Evolutionary conservation across 2,888 invertebrate species (phyloP).

Genomic region (Caenorhabditis doughertyi): DNA sequence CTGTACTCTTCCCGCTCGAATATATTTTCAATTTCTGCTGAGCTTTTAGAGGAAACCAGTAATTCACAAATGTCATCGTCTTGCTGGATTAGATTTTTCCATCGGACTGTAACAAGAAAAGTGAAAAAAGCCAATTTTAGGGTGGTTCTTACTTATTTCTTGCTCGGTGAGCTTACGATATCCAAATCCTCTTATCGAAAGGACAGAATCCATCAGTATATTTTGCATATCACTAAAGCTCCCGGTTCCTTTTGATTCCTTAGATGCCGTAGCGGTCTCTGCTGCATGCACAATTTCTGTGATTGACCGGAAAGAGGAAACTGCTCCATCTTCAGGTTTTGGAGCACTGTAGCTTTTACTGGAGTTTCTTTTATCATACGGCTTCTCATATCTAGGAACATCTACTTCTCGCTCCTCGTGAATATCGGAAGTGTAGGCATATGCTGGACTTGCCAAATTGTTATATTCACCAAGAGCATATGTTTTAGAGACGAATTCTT

Average conservation of each 20-base stretch:
- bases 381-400: conserved; percentile 22
- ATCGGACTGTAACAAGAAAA: conserved; percentile 64
- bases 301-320: conserved; percentile 78
- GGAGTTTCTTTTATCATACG: conserved; percentile 16
- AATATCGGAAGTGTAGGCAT: conserved; percentile 47
- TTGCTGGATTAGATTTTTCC: conserved; percentile 68
- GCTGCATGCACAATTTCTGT: conserved; percentile 81
- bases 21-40: conserved; percentile 67
- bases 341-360: not conserved
- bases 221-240: conserved; percentile 20
- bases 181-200: conserved; percentile 77
- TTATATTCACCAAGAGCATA: conserved; percentile 62
- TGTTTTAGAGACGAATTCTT: conserved; percentile 65
- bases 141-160: conserved; percentile 75
- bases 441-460: conserved; percentile 41
- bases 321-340: conserved; percentile 56
- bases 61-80: conserved; percentile 61
- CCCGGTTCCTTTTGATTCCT: conserved; percentile 11
- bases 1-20: conserved; percentile 75
- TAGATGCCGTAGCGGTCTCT: conserved; percentile 68
- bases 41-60: conserved; percentile 60
- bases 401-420: conserved; percentile 66
- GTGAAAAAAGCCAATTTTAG: not conserved
- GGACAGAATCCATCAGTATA: conserved; percentile 67
- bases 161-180: conserved; percentile 80